Base-by-base conservation (phyloP, 2,797 vertebrate species). In the Cuculus canorus region DNA sequence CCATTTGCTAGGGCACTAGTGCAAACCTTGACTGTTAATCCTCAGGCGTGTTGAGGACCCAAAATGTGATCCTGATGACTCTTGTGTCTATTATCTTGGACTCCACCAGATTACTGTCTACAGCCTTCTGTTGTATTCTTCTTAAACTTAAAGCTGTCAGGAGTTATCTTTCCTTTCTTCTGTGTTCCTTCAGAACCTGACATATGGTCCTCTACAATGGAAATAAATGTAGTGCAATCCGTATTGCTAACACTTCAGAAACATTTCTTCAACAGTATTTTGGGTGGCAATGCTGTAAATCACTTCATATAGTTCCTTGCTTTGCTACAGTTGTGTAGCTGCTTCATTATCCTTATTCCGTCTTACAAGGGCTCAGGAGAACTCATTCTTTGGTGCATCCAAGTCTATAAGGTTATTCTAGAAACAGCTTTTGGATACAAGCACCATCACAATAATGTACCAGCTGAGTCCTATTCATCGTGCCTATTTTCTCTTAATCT, bases 401-500 rank as follows among this genome's bases (percentile, higher is more conserved):
- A 70, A 65, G 14, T 37, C 61, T 82, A 6, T 33, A 60, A 35
- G 7, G 7, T 64, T 92, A 54, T 90, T 92, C 57, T 27, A 57
- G 82, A 57, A 93, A 64, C 22, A 90, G 11, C 80, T 76, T 79
- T 43, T 84, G n/a, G 47, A 47, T 88, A 76, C 35, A 60, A 66
- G 35, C 19, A 65, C 9, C 27, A 76, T 48, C 41, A 64, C 93
- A 95, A 28, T 0, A 95, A 28, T 0, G 0, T 64, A 68, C 41
- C 27, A 91, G 39, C 30, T 88, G 77, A 93, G 78, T 93, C 88
- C 85, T 71, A 75, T 92, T 88, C 92, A 90, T 79, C 82, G 56
- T 84, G 19, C 28, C 71, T 88, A 48, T 90, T 95, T 96, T 81
- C 70, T 84, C 53, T 86, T 93, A 90, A 88, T 90, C 73, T 86